Evolutionary conservation across 2,797 vertebrate species (phyloP), one percentile per base, ranked within the genome.

Genomic region (Brachyalestes nurse): DNA sequence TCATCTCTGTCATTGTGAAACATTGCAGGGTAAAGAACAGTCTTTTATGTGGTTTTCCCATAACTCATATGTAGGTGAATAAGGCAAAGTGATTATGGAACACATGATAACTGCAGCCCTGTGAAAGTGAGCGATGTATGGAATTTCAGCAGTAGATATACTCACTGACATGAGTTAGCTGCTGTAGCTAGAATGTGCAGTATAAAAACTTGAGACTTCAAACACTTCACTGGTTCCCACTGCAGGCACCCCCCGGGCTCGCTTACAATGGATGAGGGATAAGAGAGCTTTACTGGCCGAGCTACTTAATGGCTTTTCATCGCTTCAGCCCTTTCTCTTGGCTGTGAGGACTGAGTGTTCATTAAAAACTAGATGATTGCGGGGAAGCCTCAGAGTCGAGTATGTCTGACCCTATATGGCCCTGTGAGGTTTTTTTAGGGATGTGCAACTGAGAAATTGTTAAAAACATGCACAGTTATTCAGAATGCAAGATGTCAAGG

Each of bases 321-420:
- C 88, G 84, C 85, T 77, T 85, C 69, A 61, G 76, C 77, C 57
- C 64, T 77, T 80, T 75, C 84, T 83, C 84, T 69, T 76, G 78
- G 73, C 67, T 83, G 82, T 81, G 84, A 78, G 87, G 66, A 80
- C 78, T 86, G 83, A 79, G 79, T 80, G 87, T 90, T 92, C 87
- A 88, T 90, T 86, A 91, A 88, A 81, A 70, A 85, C 84, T 80
- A 77, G 87, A 91, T 88, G 87, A 88, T 78, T 80, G 66, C 72
- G 73, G 78, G 61, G 66, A 78, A 47, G 82, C 72, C 25, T 34
- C 2, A 74, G 82, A 80, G 83, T 79, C 80, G 34, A 82, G 76
- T 6, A 34, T 17, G 53, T 28, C 0, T 60, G 75, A 84, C 82
- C 84, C 28, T 42, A 34, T 77, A 55, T 72, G 16, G n/a, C 28